Base-by-base conservation (phyloP, 2,797 vertebrate species). In the Rhabdomys pumilio region DNA sequence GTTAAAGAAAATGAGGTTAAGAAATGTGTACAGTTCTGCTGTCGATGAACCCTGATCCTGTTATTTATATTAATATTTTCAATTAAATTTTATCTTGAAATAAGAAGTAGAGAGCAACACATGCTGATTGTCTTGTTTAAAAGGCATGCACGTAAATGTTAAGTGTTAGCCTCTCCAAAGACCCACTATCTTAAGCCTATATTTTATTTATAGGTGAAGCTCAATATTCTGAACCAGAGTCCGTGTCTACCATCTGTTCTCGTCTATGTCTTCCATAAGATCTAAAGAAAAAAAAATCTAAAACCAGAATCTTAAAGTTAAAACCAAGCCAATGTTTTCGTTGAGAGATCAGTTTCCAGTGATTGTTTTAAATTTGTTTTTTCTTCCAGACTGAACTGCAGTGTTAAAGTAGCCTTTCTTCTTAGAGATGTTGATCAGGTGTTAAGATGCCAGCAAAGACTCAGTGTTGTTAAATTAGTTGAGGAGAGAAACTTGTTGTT, bases 1-100 rank as follows among this genome's bases (percentile, higher is more conserved):
- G 59, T 93, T 0, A 0, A 34, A 95, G 91, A 97, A 95, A 90
- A 96, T 97, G 94, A 98, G 93, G 81, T 98, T 98, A 98, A 97
- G 97, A 95, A 93, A 95, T 93, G 14, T 95, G 69, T 96, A 80
- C 89, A 67, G 29, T 96, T 97, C 47, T 76, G 83, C 47, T 85
- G 63, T 95, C 91, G 75, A 93, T 88, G 53, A 96, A 53, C 59
- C 34, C 10, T 95, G 94, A 94, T 97, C 93, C 95, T 95, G 93
- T 97, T 98, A 97, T 97, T 97, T 96, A 96, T 97, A 34, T 98
- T 98, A 98, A 93, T 98, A 96, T 98, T 98, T 98, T 95, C 89
- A 97, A 96, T 97, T 98, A 97, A 97, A 97, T 97, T 98, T 98
- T 95, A 97, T 97, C 50, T 87, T 96, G 96, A 97, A 98, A 94